Conservation (phyloP, 2,113 vertebrate genomes). For the Oplegnathus fasciatus region DNA sequence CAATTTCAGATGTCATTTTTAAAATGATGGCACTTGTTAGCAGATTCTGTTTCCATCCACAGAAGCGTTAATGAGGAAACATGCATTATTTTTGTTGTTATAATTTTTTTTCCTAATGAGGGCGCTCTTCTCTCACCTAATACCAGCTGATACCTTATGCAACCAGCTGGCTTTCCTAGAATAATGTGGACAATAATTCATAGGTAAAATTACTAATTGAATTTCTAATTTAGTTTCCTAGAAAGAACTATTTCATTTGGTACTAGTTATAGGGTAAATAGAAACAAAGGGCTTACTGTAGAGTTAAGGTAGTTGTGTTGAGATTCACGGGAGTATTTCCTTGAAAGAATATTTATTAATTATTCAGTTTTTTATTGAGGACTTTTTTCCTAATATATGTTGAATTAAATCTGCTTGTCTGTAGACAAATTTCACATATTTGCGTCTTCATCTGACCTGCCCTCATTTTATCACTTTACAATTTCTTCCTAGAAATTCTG, state of each 20-base stretch:
- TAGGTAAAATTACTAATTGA: no score
- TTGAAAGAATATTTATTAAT: neutral
- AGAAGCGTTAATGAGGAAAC: neutral
- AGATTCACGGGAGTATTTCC: neutral
- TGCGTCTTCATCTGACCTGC: neutral
- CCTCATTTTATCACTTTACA: neutral
- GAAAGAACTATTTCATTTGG: neutral
- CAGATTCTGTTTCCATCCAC: neutral
- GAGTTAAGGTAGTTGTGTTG: neutral
- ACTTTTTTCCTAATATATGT: neutral
- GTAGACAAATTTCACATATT: neutral
- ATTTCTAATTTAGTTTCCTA: neutral
- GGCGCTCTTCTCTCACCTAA: constrained; percentile 34
- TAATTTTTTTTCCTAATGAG: neutral
- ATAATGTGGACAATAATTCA: no score
- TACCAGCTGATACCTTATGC: neutral
- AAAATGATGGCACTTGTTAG: neutral
- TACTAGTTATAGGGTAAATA: neutral
- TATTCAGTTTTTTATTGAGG: neutral
- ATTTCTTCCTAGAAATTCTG: neutral
- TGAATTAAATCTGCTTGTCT: neutral
- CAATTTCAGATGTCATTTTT: neutral
- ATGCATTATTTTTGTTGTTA: neutral
- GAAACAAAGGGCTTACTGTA: neutral
- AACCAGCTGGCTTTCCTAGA: neutral